phyloP scores from a whole-genome alignment of 2,113 vertebrate species.

The Caretta caretta region DNA sequence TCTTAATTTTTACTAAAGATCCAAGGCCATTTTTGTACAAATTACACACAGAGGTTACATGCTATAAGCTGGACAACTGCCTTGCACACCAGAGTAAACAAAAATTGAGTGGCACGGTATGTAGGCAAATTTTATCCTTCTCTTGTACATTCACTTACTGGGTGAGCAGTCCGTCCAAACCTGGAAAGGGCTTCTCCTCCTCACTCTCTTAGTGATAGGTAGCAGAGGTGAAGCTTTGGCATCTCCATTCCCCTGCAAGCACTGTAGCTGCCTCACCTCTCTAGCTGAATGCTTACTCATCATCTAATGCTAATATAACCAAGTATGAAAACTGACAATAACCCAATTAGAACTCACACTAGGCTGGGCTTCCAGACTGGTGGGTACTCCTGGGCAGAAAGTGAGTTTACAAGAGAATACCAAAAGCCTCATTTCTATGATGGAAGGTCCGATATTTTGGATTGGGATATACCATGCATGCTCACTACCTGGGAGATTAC shows the following conservation, averaged over 20 bases:
- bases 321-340: not conserved
- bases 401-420: not conserved
- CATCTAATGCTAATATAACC: not conserved
- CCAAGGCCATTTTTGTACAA: accelerated
- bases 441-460: not conserved
- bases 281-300: not conserved
- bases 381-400: not conserved
- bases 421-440: not conserved
- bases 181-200: not conserved
- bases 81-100: not conserved
- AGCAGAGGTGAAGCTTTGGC: not conserved
- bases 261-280: not conserved
- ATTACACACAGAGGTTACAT: too few species aligned
- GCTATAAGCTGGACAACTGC: not conserved
- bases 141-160: not conserved
- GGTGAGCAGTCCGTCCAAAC: not conserved
- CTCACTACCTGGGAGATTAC: not conserved
- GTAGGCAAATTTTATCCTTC: not conserved
- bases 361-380: not conserved
- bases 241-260: not conserved
- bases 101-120: too few species aligned
- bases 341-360: not conserved
- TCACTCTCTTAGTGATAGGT: not conserved
- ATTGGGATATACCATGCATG: not conserved
- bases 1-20: not conserved